phyloP scores from a whole-genome alignment of 2,888 invertebrate species.

The Epistrophe eligans region DNA sequence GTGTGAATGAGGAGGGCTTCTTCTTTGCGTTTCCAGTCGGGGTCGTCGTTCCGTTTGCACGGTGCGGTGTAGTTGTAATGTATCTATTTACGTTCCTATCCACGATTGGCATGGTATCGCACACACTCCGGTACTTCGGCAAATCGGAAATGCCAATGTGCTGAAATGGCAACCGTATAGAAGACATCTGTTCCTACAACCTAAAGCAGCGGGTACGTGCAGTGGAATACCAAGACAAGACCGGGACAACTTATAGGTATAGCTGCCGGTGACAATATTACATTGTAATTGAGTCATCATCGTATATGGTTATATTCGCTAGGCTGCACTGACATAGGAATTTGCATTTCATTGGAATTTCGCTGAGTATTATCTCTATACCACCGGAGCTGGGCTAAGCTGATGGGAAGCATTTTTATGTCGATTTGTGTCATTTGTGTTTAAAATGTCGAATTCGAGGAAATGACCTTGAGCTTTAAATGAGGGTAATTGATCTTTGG shows the following conservation, averaged over 20 bases:
- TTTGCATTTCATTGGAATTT: conserved; percentile 62
- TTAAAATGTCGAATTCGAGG: conserved; percentile 38
- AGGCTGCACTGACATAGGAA: conserved; percentile 23
- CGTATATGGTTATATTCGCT: conserved; percentile 8
- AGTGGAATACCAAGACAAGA: conserved; percentile 16
- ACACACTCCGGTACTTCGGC: conserved; percentile 24
- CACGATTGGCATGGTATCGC: conserved; percentile 30
- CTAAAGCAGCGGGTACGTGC: conserved; percentile 5
- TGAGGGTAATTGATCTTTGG: conserved; percentile 45
- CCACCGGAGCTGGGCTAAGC: neutral
- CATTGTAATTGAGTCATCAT: conserved; percentile 70
- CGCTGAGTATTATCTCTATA: conserved; percentile 3
- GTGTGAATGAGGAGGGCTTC: conserved; percentile 19
- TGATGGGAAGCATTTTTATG: conserved; percentile 8
- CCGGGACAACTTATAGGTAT: conserved; percentile 5
- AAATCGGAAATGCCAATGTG: conserved; percentile 73
- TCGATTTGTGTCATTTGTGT: neutral
- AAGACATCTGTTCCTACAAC: conserved; percentile 36
- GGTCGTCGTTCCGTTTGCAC: conserved; percentile 10
- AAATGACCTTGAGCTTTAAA: conserved; percentile 47
- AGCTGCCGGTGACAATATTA: conserved; percentile 16
- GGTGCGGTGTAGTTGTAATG: neutral
- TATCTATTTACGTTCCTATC: conserved; percentile 70
- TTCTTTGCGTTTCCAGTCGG: conserved; percentile 5
- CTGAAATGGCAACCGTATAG: conserved; percentile 58